Percentiles rank a stretch among this genome's conserved stretches.
Conservation (phyloP, 2,797 vertebrate genomes). For the Limosa lapponica region DNA sequence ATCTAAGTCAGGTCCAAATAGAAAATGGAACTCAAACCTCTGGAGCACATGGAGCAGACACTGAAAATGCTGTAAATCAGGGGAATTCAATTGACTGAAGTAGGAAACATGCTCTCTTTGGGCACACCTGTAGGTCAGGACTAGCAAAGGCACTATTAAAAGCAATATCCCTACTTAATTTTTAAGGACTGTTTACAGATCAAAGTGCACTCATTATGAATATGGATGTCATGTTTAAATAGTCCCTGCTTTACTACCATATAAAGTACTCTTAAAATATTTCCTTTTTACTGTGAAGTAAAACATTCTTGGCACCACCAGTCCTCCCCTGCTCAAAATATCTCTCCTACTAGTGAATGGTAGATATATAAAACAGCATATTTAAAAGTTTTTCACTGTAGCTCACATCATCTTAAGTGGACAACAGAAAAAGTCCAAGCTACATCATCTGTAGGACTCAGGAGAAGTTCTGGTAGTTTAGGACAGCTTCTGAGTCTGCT, state of each 20-base stretch:
- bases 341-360: background rate
- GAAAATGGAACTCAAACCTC: background rate
- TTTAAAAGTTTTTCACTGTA: background rate
- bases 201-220: constrained; percentile 44
- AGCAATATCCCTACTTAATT: constrained; percentile 16
- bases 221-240: constrained; percentile 16
- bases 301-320: constrained; percentile 1
- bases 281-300: constrained; percentile 26
- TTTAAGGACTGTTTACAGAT: constrained; percentile 60
- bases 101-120: constrained; percentile 3
- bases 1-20: background rate
- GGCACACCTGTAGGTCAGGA: constrained; percentile 45
- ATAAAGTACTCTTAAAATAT: constrained; percentile 8
- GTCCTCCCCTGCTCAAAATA: background rate
- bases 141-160: constrained; percentile 7
- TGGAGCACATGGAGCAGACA: background rate
- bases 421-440: background rate
- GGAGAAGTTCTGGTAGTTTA: background rate
- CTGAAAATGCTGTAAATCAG: constrained; percentile 30
- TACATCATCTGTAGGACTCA: background rate
- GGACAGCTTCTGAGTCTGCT: background rate
- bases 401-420: background rate
- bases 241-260: background rate
- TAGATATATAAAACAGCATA: background rate
- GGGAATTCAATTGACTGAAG: constrained; percentile 12